Evolutionary conservation across 2,113 vertebrate genomes (phyloP).

Genomic region (Psittacara wagleri): DNA sequence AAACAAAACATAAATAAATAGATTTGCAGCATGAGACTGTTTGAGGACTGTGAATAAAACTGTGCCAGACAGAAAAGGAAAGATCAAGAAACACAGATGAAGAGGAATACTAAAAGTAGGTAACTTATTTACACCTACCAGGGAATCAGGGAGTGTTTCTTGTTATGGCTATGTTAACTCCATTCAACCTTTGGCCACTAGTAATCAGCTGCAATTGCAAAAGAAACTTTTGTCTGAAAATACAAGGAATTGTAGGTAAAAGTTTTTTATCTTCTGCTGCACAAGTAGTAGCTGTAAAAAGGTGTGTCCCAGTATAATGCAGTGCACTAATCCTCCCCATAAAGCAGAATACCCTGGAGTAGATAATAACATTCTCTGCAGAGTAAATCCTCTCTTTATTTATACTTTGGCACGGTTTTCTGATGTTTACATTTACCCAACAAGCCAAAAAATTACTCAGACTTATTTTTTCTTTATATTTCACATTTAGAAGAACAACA

Average conservation of each 20-base stretch:
- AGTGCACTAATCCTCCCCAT: not conserved
- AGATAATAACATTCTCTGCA: not conserved
- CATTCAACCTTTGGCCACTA: not conserved
- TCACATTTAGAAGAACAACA: not conserved
- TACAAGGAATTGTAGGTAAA: not conserved
- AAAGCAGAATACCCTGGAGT: not conserved
- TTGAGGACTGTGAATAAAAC: not conserved
- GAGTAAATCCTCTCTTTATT: slow-evolving; percentile 44
- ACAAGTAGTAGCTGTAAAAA: not conserved
- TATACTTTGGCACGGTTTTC: not conserved
- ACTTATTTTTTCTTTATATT: slow-evolving; percentile 38
- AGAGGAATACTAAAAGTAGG: not conserved
- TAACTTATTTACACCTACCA: not conserved
- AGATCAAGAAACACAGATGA: not conserved
- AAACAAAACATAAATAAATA: not conserved
- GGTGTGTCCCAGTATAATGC: not conserved
- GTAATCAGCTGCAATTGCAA: not conserved
- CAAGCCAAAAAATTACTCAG: slow-evolving; percentile 36
- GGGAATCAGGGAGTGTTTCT: not conserved
- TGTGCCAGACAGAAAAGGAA: not conserved
- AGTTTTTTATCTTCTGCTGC: not conserved
- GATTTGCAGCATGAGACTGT: not conserved
- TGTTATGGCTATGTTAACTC: not conserved
- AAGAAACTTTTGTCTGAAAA: slow-evolving; percentile 29
- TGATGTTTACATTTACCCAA: slow-evolving; percentile 26